Evolutionary conservation across 2,888 invertebrate species (phyloP).

Genomic region (Sepiola atlantica): DNA sequence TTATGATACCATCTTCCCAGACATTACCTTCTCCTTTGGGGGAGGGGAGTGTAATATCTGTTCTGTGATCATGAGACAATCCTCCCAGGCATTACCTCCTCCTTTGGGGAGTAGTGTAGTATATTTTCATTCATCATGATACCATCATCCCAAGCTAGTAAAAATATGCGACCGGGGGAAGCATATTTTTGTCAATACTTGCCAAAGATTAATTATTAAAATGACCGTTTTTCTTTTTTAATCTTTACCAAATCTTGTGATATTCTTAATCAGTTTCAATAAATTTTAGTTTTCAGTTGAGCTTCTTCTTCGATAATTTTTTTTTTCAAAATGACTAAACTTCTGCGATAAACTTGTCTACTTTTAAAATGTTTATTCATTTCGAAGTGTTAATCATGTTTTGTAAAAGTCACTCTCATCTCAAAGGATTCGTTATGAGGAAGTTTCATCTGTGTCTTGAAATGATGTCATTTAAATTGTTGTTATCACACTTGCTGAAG

Average conservation of each 20-base stretch:
- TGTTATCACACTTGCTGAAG: neutral
- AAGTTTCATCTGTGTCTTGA: constrained; percentile 32
- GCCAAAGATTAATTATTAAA: neutral
- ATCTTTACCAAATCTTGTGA: neutral
- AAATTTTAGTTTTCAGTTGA: neutral
- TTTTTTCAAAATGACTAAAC: neutral
- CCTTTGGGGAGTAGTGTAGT: too few species aligned
- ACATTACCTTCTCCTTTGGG: too few species aligned
- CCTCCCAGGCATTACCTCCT: too few species aligned
- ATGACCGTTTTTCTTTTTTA: neutral
- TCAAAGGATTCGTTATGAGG: neutral
- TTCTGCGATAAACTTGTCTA: neutral
- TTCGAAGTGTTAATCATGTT: neutral
- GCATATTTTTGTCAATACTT: neutral
- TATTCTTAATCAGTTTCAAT: neutral
- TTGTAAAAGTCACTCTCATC: neutral
- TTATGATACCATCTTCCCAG: too few species aligned
- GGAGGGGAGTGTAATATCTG: too few species aligned
- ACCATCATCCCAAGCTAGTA: too few species aligned
- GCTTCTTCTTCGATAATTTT: neutral
- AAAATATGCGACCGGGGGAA: too few species aligned
- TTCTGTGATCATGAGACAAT: too few species aligned
- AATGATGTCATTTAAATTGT: neutral
- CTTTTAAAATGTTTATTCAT: neutral
- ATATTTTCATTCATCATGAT: too few species aligned